phyloP scores from a whole-genome alignment of 2,797 vertebrate species.

The Meriones psammophilus region DNA sequence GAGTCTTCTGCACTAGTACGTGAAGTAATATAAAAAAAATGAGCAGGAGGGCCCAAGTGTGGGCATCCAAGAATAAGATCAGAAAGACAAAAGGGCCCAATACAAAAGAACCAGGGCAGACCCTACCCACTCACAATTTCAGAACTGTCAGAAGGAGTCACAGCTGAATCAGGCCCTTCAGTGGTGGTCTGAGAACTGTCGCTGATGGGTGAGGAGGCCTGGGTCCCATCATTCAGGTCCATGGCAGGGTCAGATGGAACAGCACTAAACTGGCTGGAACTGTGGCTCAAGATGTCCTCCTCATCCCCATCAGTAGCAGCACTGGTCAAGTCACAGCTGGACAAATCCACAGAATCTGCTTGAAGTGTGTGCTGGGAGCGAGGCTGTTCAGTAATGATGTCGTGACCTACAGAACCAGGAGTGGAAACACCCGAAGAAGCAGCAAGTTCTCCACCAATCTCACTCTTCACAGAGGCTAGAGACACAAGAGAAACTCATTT shows the following conservation, averaged over 20 bases:
- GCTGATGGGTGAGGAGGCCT: conserved; percentile 94
- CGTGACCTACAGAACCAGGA: conserved; percentile 88
- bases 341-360: conserved; percentile 94
- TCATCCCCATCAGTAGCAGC: conserved; percentile 91
- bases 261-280: conserved; percentile 93
- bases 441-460: conserved; percentile 87
- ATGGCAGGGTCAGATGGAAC: conserved; percentile 91
- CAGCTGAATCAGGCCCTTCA: conserved; percentile 97
- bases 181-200: conserved; percentile 99
- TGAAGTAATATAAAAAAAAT: conserved; percentile 76
- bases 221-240: conserved; percentile 89
- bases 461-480: conserved; percentile 91
- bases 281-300: conserved; percentile 94
- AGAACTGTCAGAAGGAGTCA: conserved; percentile 97
- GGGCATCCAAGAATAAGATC: conserved; percentile 86
- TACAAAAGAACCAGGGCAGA: conserved; percentile 88
- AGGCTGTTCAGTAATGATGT: conserved; percentile 98
- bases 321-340: conserved; percentile 90
- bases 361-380: conserved; percentile 96
- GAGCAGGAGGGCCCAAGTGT: conserved; percentile 83
- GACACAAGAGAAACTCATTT: conserved; percentile 71
- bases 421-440: conserved; percentile 89
- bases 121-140: conserved; percentile 93
- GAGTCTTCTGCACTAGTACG: conserved; percentile 91
- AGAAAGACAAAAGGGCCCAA: conserved; percentile 89